phyloP scores from a whole-genome alignment of 2,888 invertebrate genomes.

The Idaea dimidiata region DNA sequence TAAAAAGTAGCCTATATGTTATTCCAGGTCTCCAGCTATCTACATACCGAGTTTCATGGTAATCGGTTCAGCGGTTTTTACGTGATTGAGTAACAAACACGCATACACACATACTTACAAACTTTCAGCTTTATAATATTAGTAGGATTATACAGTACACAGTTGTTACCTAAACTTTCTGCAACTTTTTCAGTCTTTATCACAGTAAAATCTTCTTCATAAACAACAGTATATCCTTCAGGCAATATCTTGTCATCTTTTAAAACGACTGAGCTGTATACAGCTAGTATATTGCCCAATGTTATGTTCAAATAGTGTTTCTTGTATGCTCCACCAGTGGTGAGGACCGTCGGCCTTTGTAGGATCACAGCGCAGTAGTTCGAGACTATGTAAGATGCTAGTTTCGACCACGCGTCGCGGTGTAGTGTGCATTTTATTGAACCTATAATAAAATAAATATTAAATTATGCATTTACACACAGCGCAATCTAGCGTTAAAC shows the following conservation, averaged over 20 bases:
- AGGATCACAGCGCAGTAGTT: constrained; percentile 65
- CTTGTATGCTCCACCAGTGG: constrained; percentile 68
- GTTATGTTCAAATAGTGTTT: constrained; percentile 74
- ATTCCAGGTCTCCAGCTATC: too few relatives aligned
- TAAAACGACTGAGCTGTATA: constrained; percentile 61
- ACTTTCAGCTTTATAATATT: too few relatives aligned
- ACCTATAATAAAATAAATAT: constrained; percentile 41
- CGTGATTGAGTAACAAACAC: too few relatives aligned
- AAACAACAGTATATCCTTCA: constrained; percentile 48
- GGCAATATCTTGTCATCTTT: constrained; percentile 48
- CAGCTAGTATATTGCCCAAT: constrained; percentile 62
- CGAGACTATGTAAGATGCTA: constrained; percentile 64
- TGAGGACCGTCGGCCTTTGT: constrained; percentile 68
- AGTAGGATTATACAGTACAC: too few relatives aligned
- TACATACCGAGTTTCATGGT: too few relatives aligned
- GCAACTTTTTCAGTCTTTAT: constrained; percentile 48
- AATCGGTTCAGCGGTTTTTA: too few relatives aligned
- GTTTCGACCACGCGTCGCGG: constrained; percentile 71
- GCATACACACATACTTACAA: too few relatives aligned
- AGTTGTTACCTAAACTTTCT: constrained; percentile 45
- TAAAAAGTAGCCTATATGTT: too few relatives aligned
- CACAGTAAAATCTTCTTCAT: constrained; percentile 58
- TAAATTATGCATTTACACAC: too few relatives aligned
- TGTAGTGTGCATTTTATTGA: constrained; percentile 72
- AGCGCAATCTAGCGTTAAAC: too few relatives aligned